These are phyloP conservation scores for Ctena decussata DNA, from an alignment of 2,888 invertebrate genomes.

Conservation along the genomic window DNA sequence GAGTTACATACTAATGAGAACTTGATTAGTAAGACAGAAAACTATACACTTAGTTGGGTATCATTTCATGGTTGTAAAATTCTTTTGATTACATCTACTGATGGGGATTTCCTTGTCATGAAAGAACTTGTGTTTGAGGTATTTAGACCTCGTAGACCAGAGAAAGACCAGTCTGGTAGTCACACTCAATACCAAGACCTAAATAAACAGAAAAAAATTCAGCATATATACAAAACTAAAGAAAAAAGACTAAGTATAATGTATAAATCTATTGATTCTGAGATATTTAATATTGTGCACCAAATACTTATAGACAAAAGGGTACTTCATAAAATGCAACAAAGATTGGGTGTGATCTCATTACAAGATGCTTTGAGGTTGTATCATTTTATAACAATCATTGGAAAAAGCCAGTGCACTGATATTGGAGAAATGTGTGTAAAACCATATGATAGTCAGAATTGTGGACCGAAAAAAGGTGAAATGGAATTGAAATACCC, in stretches of 20 bases:
- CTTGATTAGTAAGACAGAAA: neutral
- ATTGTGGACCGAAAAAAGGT: neutral
- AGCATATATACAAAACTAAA: constrained; percentile 2
- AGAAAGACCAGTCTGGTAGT: neutral
- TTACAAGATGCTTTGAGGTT: neutral
- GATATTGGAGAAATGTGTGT: neutral
- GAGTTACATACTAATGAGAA: neutral
- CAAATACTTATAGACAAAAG: neutral
- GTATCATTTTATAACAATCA: neutral
- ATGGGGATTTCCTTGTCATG: neutral
- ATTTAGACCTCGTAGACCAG: neutral
- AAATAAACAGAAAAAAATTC: neutral
- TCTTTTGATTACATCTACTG: neutral
- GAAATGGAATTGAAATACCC: neutral
- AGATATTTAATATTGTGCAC: neutral
- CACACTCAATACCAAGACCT: neutral
- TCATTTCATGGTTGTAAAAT: neutral
- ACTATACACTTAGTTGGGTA: neutral
- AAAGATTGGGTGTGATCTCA: neutral
- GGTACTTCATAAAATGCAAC: neutral
- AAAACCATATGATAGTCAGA: neutral
- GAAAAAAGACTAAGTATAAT: neutral
- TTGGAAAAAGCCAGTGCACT: neutral
- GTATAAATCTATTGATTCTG: neutral
- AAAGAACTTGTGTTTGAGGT: neutral